Base-by-base conservation (phyloP, 2,113 vertebrate genomes). In the Oncorhynchus kisutch region DNA sequence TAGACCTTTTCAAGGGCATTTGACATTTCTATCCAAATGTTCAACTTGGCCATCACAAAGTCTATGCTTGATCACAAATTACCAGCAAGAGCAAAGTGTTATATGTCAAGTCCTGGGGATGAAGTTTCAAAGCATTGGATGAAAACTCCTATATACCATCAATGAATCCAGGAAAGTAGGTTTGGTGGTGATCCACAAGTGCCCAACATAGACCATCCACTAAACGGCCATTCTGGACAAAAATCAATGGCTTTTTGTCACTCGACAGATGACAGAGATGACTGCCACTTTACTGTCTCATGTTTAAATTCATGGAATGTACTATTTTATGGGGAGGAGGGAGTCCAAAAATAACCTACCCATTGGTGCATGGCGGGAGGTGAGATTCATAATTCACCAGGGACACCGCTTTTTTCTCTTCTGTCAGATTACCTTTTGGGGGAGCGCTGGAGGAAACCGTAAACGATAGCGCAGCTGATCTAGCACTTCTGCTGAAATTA, bases 331-430 rank as follows among this genome's bases (percentile, higher is more conserved):
- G 54, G 31, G 51, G 20, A 59, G n/a, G 12, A 59, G 57, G 6
- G 73, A 78, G 31, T 83, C 78, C 75, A 77, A 85, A 73, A 83
- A 84, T 78, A 83, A 86, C 77, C 62, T 49, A 74, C 24, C 67
- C 68, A 71, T 72, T 83, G 71, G 79, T 72, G 73, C 79, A 48
- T 64, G 77, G 73, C 71, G 20, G 49, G 29, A 62, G 82, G 70
- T 76, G 78, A 70, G 64, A 77, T 76, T 82, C 76, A 39, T 76
- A 71, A 82, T 76, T 80, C 73, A 82, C 75, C 60, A 76, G 70
- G 68, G 68, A 79, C 31, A 20, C 67, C 1, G 25, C 27, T 75
- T 16, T 76, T 76, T 20, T 12, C 5, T 25, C 64, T 24, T 70
- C 39, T 70, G 57, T 20, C 64, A 76, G 66, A 70, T 79, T 25